Percentiles rank a stretch among this genome's conserved stretches.
Evolutionary conservation across 2,797 vertebrate species (phyloP).

Genomic region (Antennarius maculatus): DNA sequence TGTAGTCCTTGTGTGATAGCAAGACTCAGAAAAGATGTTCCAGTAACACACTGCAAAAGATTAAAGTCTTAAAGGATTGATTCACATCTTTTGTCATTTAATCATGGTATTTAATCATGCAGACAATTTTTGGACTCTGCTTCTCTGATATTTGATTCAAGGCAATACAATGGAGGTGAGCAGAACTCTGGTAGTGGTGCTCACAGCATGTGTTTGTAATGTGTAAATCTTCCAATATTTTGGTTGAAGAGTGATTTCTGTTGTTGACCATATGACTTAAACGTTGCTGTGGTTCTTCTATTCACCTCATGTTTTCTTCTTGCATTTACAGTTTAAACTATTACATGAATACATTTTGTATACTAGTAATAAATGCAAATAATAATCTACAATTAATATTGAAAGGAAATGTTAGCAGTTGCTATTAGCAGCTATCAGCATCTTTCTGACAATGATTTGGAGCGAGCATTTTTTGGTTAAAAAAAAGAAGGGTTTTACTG

Average conservation of each 20-base stretch:
- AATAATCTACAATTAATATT: too few species aligned
- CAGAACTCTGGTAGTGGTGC: background rate
- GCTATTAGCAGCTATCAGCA: too few species aligned
- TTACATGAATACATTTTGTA: background rate
- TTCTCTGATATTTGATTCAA: background rate
- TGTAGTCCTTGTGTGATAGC: conserved; percentile 64
- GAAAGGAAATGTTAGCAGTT: too few species aligned
- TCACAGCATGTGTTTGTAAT: background rate
- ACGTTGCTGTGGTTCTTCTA: too few species aligned
- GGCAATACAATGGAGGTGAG: background rate
- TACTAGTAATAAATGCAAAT: too few species aligned
- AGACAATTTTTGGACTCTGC: too few species aligned
- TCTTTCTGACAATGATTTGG: too few species aligned
- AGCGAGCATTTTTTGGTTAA: too few species aligned
- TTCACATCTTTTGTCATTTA: too few species aligned
- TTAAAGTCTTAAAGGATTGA: background rate
- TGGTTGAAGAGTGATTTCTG: background rate
- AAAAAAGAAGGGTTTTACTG: background rate
- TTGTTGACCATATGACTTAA: background rate
- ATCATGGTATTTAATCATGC: too few species aligned
- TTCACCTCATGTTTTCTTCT: background rate
- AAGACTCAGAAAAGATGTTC: conserved; percentile 12
- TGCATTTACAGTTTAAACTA: background rate
- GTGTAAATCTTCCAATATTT: background rate
- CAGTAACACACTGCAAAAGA: background rate